Evolutionary conservation across 2,888 invertebrate species (phyloP).

Genomic region (Dinocampus coccinellae): DNA sequence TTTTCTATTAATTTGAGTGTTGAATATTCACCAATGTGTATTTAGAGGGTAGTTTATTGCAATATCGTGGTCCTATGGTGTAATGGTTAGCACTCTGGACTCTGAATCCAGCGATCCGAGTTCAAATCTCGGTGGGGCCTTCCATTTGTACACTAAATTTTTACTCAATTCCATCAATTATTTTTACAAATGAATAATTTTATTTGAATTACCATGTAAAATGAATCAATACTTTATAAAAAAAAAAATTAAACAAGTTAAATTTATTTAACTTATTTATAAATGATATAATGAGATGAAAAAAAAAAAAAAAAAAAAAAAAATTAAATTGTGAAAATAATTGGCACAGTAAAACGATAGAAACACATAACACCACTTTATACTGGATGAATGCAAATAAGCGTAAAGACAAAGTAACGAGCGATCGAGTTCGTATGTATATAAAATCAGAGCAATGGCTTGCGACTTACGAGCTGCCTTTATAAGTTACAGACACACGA

Average conservation of each 20-base stretch:
- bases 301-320: too few species aligned
- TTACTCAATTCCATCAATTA: neutral
- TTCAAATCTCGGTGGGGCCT: constrained; percentile 85
- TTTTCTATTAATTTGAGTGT: too few species aligned
- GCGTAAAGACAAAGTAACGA: constrained; percentile 29
- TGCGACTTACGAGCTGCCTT: constrained; percentile 26
- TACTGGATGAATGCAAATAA: constrained; percentile 9
- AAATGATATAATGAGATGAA: neutral
- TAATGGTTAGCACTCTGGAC: constrained; percentile 86
- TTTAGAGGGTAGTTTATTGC: neutral
- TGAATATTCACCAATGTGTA: neutral
- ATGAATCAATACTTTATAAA: too few species aligned
- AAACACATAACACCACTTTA: neutral
- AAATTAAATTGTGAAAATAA: too few species aligned
- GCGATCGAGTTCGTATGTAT: constrained; percentile 19
- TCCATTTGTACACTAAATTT: too few species aligned
- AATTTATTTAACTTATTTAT: neutral
- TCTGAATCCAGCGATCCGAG: constrained; percentile 85
- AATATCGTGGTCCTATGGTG: constrained; percentile 72
- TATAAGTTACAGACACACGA: too few species aligned
- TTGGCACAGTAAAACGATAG: neutral
- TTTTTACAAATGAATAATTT: neutral
- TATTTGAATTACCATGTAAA: too few species aligned
- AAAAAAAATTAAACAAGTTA: too few species aligned
- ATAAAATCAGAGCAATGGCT: constrained; percentile 27